phyloP scores from a whole-genome alignment of 2,797 vertebrate species.

The Poecilia gillii region DNA sequence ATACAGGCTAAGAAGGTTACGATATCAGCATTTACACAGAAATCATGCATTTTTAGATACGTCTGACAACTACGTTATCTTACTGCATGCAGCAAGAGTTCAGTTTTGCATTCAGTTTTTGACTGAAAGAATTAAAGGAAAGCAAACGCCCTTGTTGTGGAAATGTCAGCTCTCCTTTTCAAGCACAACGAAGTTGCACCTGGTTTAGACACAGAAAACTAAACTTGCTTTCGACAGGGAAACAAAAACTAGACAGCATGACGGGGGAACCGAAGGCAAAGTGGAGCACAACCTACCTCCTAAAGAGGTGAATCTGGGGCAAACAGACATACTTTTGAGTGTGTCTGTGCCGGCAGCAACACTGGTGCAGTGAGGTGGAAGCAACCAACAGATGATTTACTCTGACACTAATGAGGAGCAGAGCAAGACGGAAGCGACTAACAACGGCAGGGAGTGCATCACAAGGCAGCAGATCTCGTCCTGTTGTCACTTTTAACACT shows the following conservation, averaged over 20 bases:
- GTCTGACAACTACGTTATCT: not conserved
- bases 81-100: not conserved
- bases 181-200: not conserved
- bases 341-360: conserved; percentile 25
- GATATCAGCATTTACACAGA: not conserved
- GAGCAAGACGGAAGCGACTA: conserved; percentile 50
- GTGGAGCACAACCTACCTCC: conserved; percentile 34
- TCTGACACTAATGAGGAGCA: conserved; percentile 64
- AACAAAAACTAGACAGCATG: conserved; percentile 42
- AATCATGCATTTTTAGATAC: not conserved
- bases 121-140: not conserved
- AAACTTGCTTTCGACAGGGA: conserved; percentile 34
- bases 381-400: conserved; percentile 26
- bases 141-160: not conserved
- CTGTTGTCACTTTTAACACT: conserved; percentile 15
- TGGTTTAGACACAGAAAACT: not conserved
- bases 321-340: conserved; percentile 38
- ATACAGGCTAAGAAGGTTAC: not conserved
- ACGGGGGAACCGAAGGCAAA: conserved; percentile 37
- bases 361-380: conserved; percentile 44
- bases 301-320: conserved; percentile 63
- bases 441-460: conserved; percentile 38
- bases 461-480: conserved; percentile 37
- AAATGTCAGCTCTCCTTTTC: not conserved
- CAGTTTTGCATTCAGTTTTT: not conserved